Conservation (phyloP, 2,797 vertebrate genomes). For the Acanthurus lineatus region DNA sequence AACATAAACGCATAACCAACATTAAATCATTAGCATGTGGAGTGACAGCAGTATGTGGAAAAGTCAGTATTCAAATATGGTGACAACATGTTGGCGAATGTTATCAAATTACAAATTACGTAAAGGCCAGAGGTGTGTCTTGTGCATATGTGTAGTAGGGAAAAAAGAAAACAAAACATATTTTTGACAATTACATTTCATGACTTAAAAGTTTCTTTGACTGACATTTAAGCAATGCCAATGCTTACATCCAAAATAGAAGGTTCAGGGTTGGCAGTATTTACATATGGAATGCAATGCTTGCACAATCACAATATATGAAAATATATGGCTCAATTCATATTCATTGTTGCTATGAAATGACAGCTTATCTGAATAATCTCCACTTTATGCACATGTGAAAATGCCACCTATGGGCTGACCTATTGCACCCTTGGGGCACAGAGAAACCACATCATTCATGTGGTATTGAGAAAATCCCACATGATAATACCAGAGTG, state of each 20-base stretch:
- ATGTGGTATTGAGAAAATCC: constrained; percentile 49
- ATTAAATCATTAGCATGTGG: constrained; percentile 71
- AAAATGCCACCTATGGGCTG: constrained; percentile 69
- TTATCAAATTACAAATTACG: neutral
- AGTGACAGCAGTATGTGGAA: constrained; percentile 42
- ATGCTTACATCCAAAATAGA: constrained; percentile 28
- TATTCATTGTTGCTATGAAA: constrained; percentile 70
- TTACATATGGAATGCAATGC: constrained; percentile 44
- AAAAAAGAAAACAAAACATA: neutral
- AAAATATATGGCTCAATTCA: constrained; percentile 74
- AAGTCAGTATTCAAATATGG: constrained; percentile 46
- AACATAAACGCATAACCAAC: constrained; percentile 65
- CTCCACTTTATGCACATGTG: constrained; percentile 72
- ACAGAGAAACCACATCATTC: constrained; percentile 49
- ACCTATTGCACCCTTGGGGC: constrained; percentile 61
- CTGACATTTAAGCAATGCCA: constrained; percentile 29
- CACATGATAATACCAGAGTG: constrained; percentile 33
- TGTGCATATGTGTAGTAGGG: constrained; percentile 7
- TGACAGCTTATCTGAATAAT: constrained; percentile 80
- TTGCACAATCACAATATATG: constrained; percentile 62
- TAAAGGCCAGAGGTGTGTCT: constrained; percentile 15
- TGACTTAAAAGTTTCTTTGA: constrained; percentile 23
- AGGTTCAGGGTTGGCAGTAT: constrained; percentile 19
- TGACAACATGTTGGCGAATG: constrained; percentile 23
- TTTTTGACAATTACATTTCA: constrained; percentile 29